Evolutionary conservation across 2,888 invertebrate species (phyloP).

Genomic region (Adelognathus sp.): DNA sequence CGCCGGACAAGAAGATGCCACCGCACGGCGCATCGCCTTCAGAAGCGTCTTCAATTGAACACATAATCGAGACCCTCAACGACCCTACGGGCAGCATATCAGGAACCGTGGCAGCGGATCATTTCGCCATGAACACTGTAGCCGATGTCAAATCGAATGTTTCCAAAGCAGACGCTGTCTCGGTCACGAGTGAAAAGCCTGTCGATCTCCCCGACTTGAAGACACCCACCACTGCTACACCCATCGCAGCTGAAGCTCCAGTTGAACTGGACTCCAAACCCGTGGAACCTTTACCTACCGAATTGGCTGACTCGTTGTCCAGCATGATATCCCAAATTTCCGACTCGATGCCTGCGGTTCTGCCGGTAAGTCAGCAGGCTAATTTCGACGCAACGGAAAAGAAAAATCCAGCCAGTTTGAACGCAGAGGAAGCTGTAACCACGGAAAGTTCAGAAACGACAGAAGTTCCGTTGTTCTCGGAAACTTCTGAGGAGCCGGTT

Average conservation of each 20-base stretch:
- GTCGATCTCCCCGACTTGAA: not conserved
- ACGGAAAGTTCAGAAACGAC: constrained; percentile 8
- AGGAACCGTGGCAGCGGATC: constrained; percentile 39
- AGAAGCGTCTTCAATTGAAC: constrained; percentile 56
- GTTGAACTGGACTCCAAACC: constrained; percentile 39
- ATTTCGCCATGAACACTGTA: not conserved
- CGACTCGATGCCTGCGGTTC: constrained; percentile 65
- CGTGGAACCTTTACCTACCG: constrained; percentile 66
- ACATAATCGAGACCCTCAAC: constrained; percentile 61
- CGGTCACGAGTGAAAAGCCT: not conserved
- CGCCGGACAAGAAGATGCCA: constrained; percentile 46
- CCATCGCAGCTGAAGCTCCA: constrained; percentile 32
- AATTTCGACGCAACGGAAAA: constrained; percentile 50
- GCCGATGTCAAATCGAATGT: constrained; percentile 7
- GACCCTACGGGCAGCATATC: constrained; percentile 56
- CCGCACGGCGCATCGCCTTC: constrained; percentile 43
- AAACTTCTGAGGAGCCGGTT: not conserved
- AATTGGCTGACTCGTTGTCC: constrained; percentile 72
- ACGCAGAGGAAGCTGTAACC: constrained; percentile 29
- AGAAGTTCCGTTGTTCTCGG: not conserved
- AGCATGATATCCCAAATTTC: constrained; percentile 75
- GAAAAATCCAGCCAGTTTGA: constrained; percentile 27
- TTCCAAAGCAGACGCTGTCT: not conserved
- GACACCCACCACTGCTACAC: constrained; percentile 44
- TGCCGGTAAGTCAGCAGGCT: constrained; percentile 54